Percentiles rank a stretch among this genome's conserved stretches.
Evolutionary conservation across 2,888 invertebrate genomes (phyloP).

Genomic region (Drosophila paracracens): DNA sequence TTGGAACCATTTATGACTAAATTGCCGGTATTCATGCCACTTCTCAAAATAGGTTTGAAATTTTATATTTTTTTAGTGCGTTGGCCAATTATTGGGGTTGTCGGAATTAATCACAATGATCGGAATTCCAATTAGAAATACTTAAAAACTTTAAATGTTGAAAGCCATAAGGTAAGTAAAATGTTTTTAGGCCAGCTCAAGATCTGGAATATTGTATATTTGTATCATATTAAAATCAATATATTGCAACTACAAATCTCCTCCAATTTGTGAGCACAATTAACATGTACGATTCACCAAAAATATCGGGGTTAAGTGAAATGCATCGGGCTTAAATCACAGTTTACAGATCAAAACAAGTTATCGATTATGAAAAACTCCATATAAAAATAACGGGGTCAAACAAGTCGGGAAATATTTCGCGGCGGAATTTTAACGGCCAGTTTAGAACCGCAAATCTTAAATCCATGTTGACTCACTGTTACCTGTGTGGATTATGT

Average conservation of each 20-base stretch:
- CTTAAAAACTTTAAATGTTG: background rate
- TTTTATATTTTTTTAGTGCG: too few species aligned
- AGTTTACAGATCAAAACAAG: background rate
- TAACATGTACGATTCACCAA: too few species aligned
- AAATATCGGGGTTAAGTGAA: too few species aligned
- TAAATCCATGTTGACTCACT: background rate
- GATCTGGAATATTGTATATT: background rate
- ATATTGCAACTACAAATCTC: too few species aligned
- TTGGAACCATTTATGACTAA: too few species aligned
- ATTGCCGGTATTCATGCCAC: too few species aligned
- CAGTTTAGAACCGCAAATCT: background rate
- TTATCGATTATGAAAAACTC: background rate
- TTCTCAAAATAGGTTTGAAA: too few species aligned
- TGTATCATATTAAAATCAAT: too few species aligned
- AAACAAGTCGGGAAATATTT: background rate
- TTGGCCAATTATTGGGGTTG: background rate
- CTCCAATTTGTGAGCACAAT: too few species aligned
- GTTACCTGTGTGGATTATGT: too few species aligned
- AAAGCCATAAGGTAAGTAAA: background rate
- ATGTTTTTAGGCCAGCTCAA: background rate
- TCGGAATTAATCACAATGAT: background rate
- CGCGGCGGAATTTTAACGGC: background rate
- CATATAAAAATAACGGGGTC: background rate
- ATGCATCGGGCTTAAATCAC: too few species aligned
- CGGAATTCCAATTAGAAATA: background rate